Conservation (phyloP, 2,113 vertebrate genomes). For the Chaetops frenatus region DNA sequence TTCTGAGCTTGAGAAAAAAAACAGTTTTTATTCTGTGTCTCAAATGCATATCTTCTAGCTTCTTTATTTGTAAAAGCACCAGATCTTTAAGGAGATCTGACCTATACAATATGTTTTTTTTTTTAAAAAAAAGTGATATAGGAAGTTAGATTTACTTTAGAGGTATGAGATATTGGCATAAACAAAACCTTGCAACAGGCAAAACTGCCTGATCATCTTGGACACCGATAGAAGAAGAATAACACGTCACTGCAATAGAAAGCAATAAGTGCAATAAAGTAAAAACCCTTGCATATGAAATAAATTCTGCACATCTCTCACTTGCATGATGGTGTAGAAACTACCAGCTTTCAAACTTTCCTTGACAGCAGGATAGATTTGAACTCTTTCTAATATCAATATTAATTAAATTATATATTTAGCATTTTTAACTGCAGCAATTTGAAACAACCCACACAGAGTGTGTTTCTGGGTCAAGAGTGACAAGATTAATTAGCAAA, state of each 20-base stretch:
- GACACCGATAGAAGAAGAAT: neutral
- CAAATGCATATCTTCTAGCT: neutral
- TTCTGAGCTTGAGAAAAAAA: neutral
- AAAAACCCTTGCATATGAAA: neutral
- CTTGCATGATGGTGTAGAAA: neutral
- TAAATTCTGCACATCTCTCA: neutral
- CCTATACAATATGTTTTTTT: neutral
- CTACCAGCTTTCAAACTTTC: neutral
- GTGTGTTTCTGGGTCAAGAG: slow-evolving; percentile 10
- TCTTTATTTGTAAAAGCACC: neutral
- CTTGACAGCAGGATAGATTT: neutral
- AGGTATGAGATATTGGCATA: neutral
- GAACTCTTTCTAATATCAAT: neutral
- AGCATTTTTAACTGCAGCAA: neutral
- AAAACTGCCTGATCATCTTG: neutral
- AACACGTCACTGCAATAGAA: neutral
- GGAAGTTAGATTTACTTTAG: neutral
- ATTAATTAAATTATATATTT: slow-evolving; percentile 33
- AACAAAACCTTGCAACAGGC: neutral
- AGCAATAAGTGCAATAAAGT: neutral
- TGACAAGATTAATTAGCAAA: slow-evolving; percentile 45
- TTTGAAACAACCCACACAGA: neutral
- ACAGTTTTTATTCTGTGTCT: neutral
- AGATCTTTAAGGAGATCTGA: neutral
- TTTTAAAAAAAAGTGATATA: too few species aligned